Base-by-base conservation (phyloP, 2,797 vertebrate genomes). In the Mus caroli region DNA sequence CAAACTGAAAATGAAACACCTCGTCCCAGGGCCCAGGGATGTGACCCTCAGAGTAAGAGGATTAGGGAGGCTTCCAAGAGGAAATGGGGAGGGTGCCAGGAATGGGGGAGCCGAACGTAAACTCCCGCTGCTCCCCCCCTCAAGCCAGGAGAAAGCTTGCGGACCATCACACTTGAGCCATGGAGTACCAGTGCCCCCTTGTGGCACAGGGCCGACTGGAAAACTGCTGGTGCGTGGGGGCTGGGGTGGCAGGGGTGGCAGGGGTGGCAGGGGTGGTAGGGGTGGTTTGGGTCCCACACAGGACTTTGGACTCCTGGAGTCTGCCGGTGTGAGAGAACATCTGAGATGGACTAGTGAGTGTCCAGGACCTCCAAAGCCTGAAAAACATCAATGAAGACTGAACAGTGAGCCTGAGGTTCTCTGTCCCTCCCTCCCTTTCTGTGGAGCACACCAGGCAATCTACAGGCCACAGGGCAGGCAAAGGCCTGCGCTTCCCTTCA, bases 1-100 rank as follows among this genome's bases (percentile, higher is more conserved):
- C 58, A 94, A 97, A 97, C 88, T 84, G 96, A 98, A 98, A 98
- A 98, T 97, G 96, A 98, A 98, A 97, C 97, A 92, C 97, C 96
- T 97, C 95, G 79, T 97, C 93, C 82, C 83, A 0, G 6, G 91
- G 76, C 96, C 94, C 40, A 1, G 96, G 94, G 97, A 96, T 97
- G 93, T 98, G 97, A 98, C 97, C 98, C 96, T 97, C 62, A 6
- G 88, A 92, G 94, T 94, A 97, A 97, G 95, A 96, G 97, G 98
- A 98, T 98, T 98, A 97, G 93, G 73, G 96, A 97, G 93, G 34
- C 88, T 98, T 97, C 97, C 94, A 90, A 79, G 95, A 71, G 64
- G 97, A 98, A 97, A 94, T 60, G 84, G 97, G 96, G 96, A 94
- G 94, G 67, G 86, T 94, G 95, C 92, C 92, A 94, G 79, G 83